Conservation (phyloP, 2,797 vertebrate species). For the Trichosurus vulpecula region DNA sequence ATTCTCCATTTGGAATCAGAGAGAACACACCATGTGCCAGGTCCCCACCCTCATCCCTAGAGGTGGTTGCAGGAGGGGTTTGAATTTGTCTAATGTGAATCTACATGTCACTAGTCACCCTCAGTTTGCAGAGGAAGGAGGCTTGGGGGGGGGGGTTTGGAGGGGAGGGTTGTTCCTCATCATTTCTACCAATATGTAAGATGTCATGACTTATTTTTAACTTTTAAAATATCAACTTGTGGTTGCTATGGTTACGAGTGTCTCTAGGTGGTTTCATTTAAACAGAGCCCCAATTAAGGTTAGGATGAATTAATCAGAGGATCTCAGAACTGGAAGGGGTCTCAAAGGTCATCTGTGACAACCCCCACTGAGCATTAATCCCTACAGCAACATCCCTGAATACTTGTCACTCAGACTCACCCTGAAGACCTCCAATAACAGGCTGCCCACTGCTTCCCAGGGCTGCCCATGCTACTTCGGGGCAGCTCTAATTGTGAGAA, state of each 20-base stretch:
- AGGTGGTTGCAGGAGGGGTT: constrained; percentile 6
- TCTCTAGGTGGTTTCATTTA: constrained; percentile 75
- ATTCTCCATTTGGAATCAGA: background rate
- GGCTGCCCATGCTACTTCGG: background rate
- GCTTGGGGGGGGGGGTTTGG: constrained; percentile 37
- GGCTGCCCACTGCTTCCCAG: background rate
- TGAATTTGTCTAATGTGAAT: constrained; percentile 36
- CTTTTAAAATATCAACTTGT: constrained; percentile 79
- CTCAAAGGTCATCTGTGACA: background rate
- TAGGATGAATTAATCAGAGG: constrained; percentile 41
- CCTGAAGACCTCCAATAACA: background rate
- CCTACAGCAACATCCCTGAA: background rate
- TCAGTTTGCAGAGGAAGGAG: constrained; percentile 40
- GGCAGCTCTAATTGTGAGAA: background rate
- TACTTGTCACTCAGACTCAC: background rate
- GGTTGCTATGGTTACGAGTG: constrained; percentile 74
- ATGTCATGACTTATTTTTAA: constrained; percentile 83
- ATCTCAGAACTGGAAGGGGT: background rate
- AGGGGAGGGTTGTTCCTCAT: constrained; percentile 60
- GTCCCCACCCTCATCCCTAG: background rate
- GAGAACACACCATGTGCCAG: background rate
- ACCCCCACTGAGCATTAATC: background rate
- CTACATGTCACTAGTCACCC: constrained; percentile 22
- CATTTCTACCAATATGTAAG: constrained; percentile 72
- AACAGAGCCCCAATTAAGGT: constrained; percentile 76